A percentile compares a stretch with the other conserved stretches of the same genome.
Evolutionary conservation across 2,888 invertebrate species (phyloP).

Genomic region (Oxytorus armatus): DNA sequence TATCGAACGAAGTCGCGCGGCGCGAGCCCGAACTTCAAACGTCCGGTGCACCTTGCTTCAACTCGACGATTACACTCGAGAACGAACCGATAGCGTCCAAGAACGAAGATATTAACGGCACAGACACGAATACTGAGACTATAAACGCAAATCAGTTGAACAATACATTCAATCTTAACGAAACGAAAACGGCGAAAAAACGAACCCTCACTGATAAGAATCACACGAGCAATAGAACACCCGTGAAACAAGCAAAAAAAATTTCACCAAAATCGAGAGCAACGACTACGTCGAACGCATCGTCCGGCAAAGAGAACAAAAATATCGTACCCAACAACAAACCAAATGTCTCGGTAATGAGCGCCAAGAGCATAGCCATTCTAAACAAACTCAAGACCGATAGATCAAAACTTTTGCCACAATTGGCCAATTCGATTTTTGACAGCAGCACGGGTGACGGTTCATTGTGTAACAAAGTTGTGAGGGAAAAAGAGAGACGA

Average conservation of each 20-base stretch:
- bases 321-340: slow-evolving; percentile 33
- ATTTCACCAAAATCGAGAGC: slow-evolving; percentile 69
- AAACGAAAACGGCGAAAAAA: slow-evolving; percentile 74
- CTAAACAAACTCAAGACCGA: slow-evolving; percentile 80
- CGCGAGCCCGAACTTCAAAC: slow-evolving; percentile 25
- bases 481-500: slow-evolving; percentile 78
- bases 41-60: slow-evolving; percentile 6
- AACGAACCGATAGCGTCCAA: slow-evolving; percentile 44
- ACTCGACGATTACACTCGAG: slow-evolving; percentile 71
- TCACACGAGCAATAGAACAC: slow-evolving; percentile 69
- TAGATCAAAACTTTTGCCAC: slow-evolving; percentile 68
- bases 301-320: slow-evolving; percentile 79
- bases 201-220: slow-evolving; percentile 79
- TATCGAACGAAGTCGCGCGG: too few species aligned
- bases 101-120: slow-evolving; percentile 1
- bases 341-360: slow-evolving; percentile 73
- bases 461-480: slow-evolving; percentile 72
- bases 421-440: slow-evolving; percentile 57
- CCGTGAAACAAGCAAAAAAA: slow-evolving; percentile 76
- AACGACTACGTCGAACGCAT: not conserved
- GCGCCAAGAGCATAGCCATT: slow-evolving; percentile 81
- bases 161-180: slow-evolving; percentile 72
- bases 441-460: slow-evolving; percentile 65
- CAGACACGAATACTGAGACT: not conserved
- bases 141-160: slow-evolving; percentile 70